A percentile compares a stretch with the other conserved stretches of the same genome.
phyloP scores from a whole-genome alignment of 2,113 vertebrate species.

The Ivindomyrus marchei region DNA sequence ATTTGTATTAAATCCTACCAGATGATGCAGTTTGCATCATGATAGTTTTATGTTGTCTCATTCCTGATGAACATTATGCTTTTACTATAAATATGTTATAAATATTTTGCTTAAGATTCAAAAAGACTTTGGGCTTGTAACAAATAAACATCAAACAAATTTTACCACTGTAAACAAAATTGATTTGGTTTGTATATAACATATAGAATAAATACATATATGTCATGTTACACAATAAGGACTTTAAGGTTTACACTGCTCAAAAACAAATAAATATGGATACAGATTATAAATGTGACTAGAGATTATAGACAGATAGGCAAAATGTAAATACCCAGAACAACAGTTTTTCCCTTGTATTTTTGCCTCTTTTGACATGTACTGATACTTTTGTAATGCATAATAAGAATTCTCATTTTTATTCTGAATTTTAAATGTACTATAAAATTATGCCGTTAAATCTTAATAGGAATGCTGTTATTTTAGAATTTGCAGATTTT shows the following conservation, averaged over 20 bases:
- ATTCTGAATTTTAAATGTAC: neutral
- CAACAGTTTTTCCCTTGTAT: neutral
- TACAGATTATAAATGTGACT: neutral
- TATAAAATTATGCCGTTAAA: neutral
- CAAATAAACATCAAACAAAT: neutral
- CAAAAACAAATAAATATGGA: neutral
- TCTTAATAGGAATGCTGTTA: neutral
- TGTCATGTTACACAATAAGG: neutral
- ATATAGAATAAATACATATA: neutral
- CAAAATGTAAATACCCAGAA: neutral
- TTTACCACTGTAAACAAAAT: neutral
- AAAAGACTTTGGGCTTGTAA: neutral
- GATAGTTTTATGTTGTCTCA: neutral
- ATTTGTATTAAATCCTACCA: neutral
- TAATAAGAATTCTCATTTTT: neutral
- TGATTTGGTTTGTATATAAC: neutral
- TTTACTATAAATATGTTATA: neutral
- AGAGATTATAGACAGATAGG: neutral
- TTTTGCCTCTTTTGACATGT: neutral
- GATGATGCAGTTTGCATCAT: neutral
- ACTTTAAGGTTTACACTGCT: neutral
- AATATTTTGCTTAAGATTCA: neutral
- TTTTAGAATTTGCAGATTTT: neutral
- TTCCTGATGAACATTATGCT: neutral
- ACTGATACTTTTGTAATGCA: neutral